Percentiles rank a stretch among this genome's conserved stretches.
These are phyloP conservation scores for Psix sp. DNA, from an alignment of 1,140 invertebrate genomes.

Conservation along the genomic window DNA sequence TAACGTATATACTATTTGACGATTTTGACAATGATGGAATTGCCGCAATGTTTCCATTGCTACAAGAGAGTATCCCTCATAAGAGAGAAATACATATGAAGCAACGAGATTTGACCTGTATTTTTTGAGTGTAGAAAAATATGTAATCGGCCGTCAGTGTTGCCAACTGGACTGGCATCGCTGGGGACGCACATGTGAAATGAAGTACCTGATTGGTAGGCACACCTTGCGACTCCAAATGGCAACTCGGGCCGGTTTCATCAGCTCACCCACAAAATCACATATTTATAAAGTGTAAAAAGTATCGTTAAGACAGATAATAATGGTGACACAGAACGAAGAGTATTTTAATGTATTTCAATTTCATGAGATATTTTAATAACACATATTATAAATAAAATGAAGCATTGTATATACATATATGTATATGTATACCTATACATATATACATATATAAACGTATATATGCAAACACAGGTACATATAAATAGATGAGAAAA, in stretches of 20 bases:
- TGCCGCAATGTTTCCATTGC: no score
- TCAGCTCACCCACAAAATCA: conserved; percentile 19
- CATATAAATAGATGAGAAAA: conserved; percentile 15
- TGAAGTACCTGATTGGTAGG: conserved; percentile 47
- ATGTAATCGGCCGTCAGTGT: conserved; percentile 12
- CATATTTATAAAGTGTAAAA: conserved; percentile 52
- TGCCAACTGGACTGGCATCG: conserved; percentile 8
- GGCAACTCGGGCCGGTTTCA: conserved; percentile 13
- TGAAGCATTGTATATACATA: conserved; percentile 15
- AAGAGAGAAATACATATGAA: neutral
- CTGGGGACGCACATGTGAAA: conserved; percentile 21
- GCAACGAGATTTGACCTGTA: neutral
- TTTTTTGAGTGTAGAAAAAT: neutral
- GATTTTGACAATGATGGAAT: no score
- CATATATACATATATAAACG: no score
- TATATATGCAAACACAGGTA: no score
- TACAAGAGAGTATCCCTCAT: no score
- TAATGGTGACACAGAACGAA: conserved; percentile 30
- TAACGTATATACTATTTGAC: no score
- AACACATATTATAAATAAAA: conserved; percentile 46
- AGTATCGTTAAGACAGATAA: conserved; percentile 34
- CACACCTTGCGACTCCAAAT: conserved; percentile 28
- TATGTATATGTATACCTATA: no score
- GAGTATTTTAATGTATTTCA: conserved; percentile 63
- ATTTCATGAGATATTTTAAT: conserved; percentile 67